Evolutionary conservation across 2,888 invertebrate species (phyloP).

Genomic region (Venustoraphidia nigricollis): DNA sequence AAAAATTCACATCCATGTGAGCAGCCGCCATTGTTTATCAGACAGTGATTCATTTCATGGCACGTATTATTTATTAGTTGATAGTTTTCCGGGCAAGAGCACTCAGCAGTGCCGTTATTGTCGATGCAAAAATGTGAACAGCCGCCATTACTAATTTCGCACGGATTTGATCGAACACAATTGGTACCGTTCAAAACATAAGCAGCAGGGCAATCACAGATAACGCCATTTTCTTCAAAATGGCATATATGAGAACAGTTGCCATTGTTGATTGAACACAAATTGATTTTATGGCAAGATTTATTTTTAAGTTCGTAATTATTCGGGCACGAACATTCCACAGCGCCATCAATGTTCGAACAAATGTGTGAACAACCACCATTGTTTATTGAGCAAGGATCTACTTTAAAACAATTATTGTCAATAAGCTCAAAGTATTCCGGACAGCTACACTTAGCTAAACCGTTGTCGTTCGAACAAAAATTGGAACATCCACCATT

Average conservation of each 20-base stretch:
- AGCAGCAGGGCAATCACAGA: constrained; percentile 30
- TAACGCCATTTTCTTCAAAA: constrained; percentile 23
- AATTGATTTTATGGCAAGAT: constrained; percentile 27
- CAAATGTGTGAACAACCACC: constrained; percentile 23
- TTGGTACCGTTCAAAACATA: constrained; percentile 23
- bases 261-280: constrained; percentile 28
- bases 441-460: constrained; percentile 30
- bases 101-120: constrained; percentile 22
- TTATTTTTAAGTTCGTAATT: constrained; percentile 23
- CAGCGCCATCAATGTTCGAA: constrained; percentile 18
- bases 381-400: constrained; percentile 28
- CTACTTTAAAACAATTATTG: constrained; percentile 23
- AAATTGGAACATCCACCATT: constrained; percentile 25
- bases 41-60: constrained; percentile 32
- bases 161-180: constrained; percentile 23
- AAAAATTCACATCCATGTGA: constrained; percentile 32
- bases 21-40: constrained; percentile 31
- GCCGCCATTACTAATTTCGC: constrained; percentile 21
- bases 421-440: constrained; percentile 23
- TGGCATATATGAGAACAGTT: constrained; percentile 39
- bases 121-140: constrained; percentile 23
- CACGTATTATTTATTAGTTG: constrained; percentile 19
- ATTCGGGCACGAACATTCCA: constrained; percentile 30
- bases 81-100: constrained; percentile 27
- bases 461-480: constrained; percentile 19